Conservation (phyloP, 30 jellyfish, hydroid and myxozoan genomes). For the Hydractinia symbiolongicarpus region DNA sequence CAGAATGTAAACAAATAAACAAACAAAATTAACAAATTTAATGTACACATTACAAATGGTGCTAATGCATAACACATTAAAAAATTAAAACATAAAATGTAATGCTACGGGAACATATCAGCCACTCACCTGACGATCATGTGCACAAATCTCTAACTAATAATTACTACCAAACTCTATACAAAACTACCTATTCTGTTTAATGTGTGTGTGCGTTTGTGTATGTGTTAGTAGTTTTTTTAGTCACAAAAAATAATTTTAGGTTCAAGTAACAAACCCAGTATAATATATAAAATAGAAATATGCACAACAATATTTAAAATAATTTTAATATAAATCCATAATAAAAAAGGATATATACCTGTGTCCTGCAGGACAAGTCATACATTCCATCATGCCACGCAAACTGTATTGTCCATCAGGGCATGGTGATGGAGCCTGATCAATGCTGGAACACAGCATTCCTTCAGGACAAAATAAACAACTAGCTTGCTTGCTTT, state of each 20-base stretch:
- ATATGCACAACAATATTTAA: background rate
- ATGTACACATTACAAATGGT: too few relatives aligned
- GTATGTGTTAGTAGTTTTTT: conserved; percentile 2
- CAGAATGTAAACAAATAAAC: too few relatives aligned
- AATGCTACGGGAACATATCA: too few relatives aligned
- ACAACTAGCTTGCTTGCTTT: conserved; percentile 54
- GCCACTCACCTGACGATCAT: too few relatives aligned
- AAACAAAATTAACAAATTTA: too few relatives aligned
- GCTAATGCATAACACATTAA: too few relatives aligned
- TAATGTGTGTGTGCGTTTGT: background rate
- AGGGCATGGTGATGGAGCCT: conserved; percentile 51
- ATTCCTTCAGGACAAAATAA: conserved; percentile 69
- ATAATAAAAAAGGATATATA: background rate
- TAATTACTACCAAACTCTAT: too few relatives aligned
- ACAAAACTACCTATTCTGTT: background rate
- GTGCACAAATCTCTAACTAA: too few relatives aligned
- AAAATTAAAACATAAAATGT: too few relatives aligned
- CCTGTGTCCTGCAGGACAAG: conserved; percentile 65
- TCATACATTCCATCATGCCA: conserved; percentile 45
- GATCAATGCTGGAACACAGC: conserved; percentile 37
- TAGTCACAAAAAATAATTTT: background rate
- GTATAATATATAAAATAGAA: background rate
- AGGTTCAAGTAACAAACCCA: background rate
- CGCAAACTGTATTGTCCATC: conserved; percentile 56
- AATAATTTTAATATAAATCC: background rate